A percentile compares a stretch with the other conserved stretches of the same genome.
Evolutionary conservation across 2,113 vertebrate species (phyloP).

Genomic region (Galbula dea): DNA sequence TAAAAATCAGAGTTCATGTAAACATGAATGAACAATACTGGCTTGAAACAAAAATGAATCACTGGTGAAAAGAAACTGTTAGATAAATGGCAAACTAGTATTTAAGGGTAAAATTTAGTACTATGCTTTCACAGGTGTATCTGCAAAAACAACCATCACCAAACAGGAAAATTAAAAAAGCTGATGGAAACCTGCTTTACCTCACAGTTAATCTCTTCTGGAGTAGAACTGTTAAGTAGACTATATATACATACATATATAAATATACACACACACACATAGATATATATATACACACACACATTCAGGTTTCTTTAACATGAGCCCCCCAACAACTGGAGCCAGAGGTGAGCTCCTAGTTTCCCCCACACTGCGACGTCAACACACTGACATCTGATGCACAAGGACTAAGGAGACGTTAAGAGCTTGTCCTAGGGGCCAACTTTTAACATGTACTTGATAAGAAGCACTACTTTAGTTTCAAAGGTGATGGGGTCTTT

Average conservation of each 20-base stretch:
- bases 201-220: neutral
- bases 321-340: neutral
- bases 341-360: neutral
- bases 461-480: neutral
- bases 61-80: neutral
- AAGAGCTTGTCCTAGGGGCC: neutral
- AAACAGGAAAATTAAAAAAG: neutral
- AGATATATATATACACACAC: too few species aligned
- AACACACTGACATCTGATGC: neutral
- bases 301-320: too few species aligned
- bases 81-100: neutral
- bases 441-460: neutral
- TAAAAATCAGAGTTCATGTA: neutral
- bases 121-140: neutral
- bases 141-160: neutral
- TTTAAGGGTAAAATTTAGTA: neutral
- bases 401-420: neutral
- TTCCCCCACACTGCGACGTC: neutral
- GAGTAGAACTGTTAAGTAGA: neutral
- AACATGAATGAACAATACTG: rapidly evolving
- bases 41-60: neutral
- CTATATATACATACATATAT: too few species aligned
- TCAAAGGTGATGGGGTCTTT: neutral
- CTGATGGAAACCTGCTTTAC: neutral
- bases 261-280: too few species aligned